Conservation (phyloP, 2,113 vertebrate genomes). For the Oryzias melastigma region DNA sequence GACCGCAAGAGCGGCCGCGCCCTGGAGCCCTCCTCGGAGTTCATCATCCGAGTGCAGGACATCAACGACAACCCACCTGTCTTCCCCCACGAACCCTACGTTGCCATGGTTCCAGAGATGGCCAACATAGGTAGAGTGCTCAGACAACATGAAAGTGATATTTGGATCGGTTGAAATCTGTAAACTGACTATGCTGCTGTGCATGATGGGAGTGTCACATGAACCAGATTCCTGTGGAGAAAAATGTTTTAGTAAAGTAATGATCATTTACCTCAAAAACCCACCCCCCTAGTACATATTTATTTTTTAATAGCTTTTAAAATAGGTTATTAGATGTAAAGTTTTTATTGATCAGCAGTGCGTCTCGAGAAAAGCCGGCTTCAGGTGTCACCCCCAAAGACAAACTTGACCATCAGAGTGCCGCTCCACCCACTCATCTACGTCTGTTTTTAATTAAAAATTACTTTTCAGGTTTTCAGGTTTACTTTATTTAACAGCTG, state of each 20-base stretch:
- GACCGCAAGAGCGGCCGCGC: constrained; percentile 83
- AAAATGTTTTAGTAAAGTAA: background rate
- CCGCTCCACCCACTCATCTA: too few species aligned
- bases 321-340: too few species aligned
- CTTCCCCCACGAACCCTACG: constrained; percentile 81
- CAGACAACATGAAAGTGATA: background rate
- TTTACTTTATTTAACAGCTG: too few species aligned
- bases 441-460: too few species aligned
- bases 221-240: background rate
- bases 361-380: too few species aligned
- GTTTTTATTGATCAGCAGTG: too few species aligned
- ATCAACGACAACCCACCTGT: constrained; percentile 90
- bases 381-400: too few species aligned
- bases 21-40: constrained; percentile 87
- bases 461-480: too few species aligned
- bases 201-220: background rate
- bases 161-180: constrained; percentile 9
- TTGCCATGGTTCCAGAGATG: constrained; percentile 88
- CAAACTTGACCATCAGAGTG: too few species aligned
- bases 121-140: constrained; percentile 80
- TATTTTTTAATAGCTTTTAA: too few species aligned
- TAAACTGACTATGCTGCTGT: background rate
- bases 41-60: constrained; percentile 90
- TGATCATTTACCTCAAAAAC: background rate
- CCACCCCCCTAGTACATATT: too few species aligned